These are phyloP conservation scores for Rhyacophila evoluta DNA, from an alignment of 2,888 invertebrate species.

Conservation along the genomic window DNA sequence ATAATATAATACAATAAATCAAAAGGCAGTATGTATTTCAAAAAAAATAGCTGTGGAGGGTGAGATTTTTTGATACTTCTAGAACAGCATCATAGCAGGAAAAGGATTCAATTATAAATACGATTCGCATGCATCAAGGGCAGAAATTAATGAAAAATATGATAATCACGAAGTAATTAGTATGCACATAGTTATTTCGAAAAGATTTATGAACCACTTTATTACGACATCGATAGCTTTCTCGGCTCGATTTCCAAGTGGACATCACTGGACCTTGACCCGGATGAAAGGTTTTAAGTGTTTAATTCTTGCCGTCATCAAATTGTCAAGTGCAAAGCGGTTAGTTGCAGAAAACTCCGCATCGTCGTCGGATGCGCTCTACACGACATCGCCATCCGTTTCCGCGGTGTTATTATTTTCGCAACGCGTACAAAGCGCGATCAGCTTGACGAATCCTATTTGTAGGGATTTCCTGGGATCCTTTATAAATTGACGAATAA, in stretches of 20 bases:
- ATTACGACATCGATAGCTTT: too few relatives aligned
- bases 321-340: not conserved
- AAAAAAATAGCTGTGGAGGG: too few relatives aligned
- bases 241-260: not conserved
- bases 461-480: not conserved
- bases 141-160: too few relatives aligned
- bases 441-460: not conserved
- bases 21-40: too few relatives aligned
- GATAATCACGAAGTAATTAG: too few relatives aligned
- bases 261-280: not conserved
- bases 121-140: too few relatives aligned
- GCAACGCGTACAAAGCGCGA: not conserved
- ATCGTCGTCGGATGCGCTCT: not conserved
- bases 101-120: too few relatives aligned
- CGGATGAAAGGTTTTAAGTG: not conserved
- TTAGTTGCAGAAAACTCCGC: not conserved
- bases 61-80: too few relatives aligned
- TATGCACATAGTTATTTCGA: too few relatives aligned
- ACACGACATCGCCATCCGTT: not conserved
- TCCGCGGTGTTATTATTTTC: not conserved
- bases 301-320: not conserved
- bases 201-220: too few relatives aligned
- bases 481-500: conserved; percentile 6
- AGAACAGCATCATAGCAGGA: too few relatives aligned
- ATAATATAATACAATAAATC: too few relatives aligned